phyloP scores from a whole-genome alignment of 1,140 invertebrate species.

The Melitaea cinxia region DNA sequence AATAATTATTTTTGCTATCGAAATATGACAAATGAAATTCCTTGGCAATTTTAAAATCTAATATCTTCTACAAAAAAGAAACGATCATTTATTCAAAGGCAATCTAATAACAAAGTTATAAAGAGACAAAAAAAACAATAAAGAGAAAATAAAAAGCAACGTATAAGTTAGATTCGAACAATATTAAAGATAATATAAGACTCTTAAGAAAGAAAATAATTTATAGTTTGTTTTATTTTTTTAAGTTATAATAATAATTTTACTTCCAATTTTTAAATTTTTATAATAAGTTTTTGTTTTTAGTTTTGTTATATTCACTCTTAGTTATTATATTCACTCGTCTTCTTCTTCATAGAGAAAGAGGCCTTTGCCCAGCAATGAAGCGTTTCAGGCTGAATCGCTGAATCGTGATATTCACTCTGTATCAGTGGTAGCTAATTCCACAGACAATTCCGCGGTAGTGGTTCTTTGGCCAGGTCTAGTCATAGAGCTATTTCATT shows the following conservation, averaged over 20 bases:
- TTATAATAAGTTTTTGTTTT: background rate
- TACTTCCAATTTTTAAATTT: slow-evolving; percentile 3
- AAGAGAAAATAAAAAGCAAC: slow-evolving; percentile 31
- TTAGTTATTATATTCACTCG: too few relatives aligned
- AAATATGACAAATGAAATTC: slow-evolving; percentile 10
- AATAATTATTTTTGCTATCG: background rate
- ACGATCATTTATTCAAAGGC: slow-evolving; percentile 16
- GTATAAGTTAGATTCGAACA: slow-evolving; percentile 28
- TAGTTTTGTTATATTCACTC: slow-evolving; percentile 1
- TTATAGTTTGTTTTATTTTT: slow-evolving; percentile 24
- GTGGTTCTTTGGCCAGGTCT: too few relatives aligned
- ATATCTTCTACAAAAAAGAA: slow-evolving; percentile 11
- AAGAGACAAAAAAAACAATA: slow-evolving; percentile 30
- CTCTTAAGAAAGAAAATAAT: slow-evolving; percentile 33
- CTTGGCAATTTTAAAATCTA: slow-evolving; percentile 5
- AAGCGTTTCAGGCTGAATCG: too few relatives aligned
- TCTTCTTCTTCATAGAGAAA: too few relatives aligned
- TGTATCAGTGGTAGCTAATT: too few relatives aligned
- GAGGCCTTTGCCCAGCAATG: too few relatives aligned
- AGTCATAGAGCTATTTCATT: too few relatives aligned
- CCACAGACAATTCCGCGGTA: too few relatives aligned
- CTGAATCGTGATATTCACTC: too few relatives aligned
- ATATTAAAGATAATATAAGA: slow-evolving; percentile 33
- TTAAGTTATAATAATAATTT: slow-evolving; percentile 7
- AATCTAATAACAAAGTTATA: slow-evolving; percentile 32